These are phyloP conservation scores for Mionectes olivaceus DNA, from an alignment of 2,797 vertebrate species.

Conservation along the genomic window DNA sequence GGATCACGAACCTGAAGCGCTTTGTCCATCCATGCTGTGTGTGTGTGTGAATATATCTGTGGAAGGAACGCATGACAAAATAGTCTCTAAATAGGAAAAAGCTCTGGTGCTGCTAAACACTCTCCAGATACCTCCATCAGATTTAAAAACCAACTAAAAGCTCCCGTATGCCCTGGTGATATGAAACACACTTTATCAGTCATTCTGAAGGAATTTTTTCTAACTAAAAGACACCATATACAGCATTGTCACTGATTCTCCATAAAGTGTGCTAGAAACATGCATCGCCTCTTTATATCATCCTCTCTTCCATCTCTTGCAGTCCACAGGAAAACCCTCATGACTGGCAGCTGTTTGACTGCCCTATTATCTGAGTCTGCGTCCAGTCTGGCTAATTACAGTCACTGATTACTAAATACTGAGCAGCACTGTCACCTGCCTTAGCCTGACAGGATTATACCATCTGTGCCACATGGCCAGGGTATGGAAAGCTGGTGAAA, in stretches of 20 bases:
- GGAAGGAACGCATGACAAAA: not conserved
- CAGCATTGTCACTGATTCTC: not conserved
- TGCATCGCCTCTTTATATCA: not conserved
- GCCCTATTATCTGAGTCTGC: slow-evolving; percentile 85
- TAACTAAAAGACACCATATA: not conserved
- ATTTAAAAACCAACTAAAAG: not conserved
- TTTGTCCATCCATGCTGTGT: not conserved
- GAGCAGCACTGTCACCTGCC: slow-evolving; percentile 85
- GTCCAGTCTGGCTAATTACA: slow-evolving; percentile 91
- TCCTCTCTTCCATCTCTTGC: not conserved
- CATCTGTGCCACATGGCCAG: slow-evolving; percentile 89
- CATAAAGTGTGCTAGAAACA: not conserved
- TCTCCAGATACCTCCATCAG: not conserved
- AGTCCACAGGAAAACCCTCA: slow-evolving; percentile 50
- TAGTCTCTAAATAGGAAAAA: not conserved
- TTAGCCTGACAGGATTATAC: slow-evolving; percentile 86
- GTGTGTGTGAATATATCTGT: not conserved
- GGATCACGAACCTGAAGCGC: accelerated
- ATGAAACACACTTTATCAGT: not conserved
- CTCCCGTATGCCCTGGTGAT: not conserved
- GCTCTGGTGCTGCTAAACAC: not conserved
- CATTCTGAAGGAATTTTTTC: not conserved
- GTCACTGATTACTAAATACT: slow-evolving; percentile 87
- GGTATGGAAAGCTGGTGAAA: slow-evolving; percentile 75
- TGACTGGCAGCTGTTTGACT: slow-evolving; percentile 88